phyloP scores from a whole-genome alignment of 1,140 invertebrate genomes.

The Rhizoglyphus robini region DNA sequence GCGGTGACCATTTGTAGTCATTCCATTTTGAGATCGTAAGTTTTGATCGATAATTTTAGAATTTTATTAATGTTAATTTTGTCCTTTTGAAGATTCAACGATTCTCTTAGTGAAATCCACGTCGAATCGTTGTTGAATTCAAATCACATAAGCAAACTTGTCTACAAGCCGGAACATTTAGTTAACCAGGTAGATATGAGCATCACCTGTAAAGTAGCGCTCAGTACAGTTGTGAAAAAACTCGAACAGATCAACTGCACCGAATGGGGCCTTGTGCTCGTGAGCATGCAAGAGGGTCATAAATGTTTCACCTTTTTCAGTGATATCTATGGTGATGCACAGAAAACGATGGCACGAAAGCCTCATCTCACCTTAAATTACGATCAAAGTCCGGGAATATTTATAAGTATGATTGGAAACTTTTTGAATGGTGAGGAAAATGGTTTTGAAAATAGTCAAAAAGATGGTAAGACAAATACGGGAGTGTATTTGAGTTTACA shows the following conservation, averaged over 20 bases:
- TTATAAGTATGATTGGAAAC: not conserved
- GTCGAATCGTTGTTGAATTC: not conserved
- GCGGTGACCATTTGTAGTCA: not conserved
- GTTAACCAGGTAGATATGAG: not conserved
- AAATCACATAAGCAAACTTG: no score
- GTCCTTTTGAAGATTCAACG: no score
- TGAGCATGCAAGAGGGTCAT: not conserved
- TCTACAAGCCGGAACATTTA: no score
- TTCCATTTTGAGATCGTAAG: not conserved
- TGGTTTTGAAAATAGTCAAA: no score
- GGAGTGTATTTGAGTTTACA: not conserved
- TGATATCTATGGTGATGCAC: not conserved
- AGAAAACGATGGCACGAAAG: not conserved
- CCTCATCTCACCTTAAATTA: not conserved
- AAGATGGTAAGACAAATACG: no score
- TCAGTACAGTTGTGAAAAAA: not conserved
- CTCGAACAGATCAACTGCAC: not conserved
- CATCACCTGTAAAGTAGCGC: not conserved
- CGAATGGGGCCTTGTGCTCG: not conserved
- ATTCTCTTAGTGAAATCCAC: not conserved
- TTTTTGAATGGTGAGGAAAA: not conserved
- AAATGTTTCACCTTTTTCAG: slow-evolving; percentile 12
- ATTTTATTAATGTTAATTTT: no score
- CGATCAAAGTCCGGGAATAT: not conserved
- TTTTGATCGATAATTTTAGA: no score